A percentile compares a stretch with the other conserved stretches of the same genome.
Conservation (phyloP, 1,140 invertebrate species). For the Dendroctonus valens region DNA sequence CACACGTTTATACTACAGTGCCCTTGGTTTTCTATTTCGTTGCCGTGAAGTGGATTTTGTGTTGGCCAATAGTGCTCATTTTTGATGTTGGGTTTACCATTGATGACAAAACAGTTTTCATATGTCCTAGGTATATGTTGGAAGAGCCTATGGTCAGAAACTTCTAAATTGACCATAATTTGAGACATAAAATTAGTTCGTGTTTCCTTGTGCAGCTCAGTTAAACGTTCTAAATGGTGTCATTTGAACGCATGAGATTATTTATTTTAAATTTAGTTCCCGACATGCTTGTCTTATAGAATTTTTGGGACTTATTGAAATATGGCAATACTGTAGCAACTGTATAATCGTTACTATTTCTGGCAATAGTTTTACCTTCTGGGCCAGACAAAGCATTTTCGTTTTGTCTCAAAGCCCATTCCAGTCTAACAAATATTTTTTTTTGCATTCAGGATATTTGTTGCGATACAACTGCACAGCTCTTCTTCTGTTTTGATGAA, state of each 20-base stretch:
- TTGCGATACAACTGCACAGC: conserved; percentile 1
- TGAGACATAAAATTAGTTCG: no score
- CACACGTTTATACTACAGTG: conserved; percentile 4
- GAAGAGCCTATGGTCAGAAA: not conserved
- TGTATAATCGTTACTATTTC: not conserved
- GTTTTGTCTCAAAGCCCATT: not conserved
- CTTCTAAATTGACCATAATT: not conserved
- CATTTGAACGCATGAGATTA: conserved; percentile 4
- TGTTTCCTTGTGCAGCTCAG: not conserved
- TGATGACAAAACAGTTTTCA: conserved; percentile 1
- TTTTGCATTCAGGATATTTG: conserved; percentile 2
- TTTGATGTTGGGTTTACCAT: not conserved
- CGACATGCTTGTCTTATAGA: not conserved
- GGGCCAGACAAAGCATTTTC: conserved; percentile 6
- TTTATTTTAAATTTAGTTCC: conserved; percentile 3
- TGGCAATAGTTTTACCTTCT: conserved; percentile 9
- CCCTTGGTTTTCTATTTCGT: not conserved
- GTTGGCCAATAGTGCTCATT: conserved; percentile 5
- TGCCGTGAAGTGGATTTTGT: conserved; percentile 1
- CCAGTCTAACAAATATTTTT: conserved; percentile 8
- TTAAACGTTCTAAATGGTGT: conserved; percentile 5
- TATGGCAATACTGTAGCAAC: conserved; percentile 3
- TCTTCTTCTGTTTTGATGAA: not conserved
- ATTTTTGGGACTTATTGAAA: conserved; percentile 7
- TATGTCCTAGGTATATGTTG: conserved; percentile 1